Evolutionary conservation across 2,888 invertebrate genomes (phyloP), one percentile per base, ranked within the genome.

Genomic region (Lithophane ornitopus): DNA sequence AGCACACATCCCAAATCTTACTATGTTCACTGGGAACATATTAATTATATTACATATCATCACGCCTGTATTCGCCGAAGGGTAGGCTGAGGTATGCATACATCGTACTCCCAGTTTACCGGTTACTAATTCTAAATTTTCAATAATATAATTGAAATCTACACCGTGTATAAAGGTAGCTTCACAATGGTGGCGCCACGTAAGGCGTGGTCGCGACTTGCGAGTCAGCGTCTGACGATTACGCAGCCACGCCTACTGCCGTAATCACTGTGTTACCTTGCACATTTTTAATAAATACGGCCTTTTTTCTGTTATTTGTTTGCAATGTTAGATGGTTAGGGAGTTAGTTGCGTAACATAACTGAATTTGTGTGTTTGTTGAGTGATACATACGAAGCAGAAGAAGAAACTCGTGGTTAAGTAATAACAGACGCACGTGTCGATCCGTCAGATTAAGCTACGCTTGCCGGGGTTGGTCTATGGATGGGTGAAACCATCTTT

Each of bases 191-290:
- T 74, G 87, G 89, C 89, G 89, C 87, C 87, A 58, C 66, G n/a
- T 74, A 70, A 82, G 87, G 86, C 88, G 88, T 81, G 88, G 83
- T 80, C 81, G 65, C 74, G 90, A 91, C 87, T 91, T 93, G 95
- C 96, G 88, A 94, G 96, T 96, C 96, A 95, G 93, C 94, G 89
- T 90, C 90, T 90, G 88, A 89, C 93, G 92, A 95, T 96, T 94
- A 94, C 91, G 78, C 88, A 88, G 89, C 92, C 92, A 89, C 94
- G 94, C 95, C 95, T 90, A 81, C 86, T 78, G 85, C 83, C 86
- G 90, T 90, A 91, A 92, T 90, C 82, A 91, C 89, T 84, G 81
- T 88, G 87, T 92, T 95, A 94, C 95, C 92, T 86, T 87, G 96
- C 95, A 94, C 91, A 90, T 95, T 95, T 93, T 91, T 91, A 92